Conservation (phyloP, 2,888 invertebrate species). For the Gastrophysa polygoni region DNA sequence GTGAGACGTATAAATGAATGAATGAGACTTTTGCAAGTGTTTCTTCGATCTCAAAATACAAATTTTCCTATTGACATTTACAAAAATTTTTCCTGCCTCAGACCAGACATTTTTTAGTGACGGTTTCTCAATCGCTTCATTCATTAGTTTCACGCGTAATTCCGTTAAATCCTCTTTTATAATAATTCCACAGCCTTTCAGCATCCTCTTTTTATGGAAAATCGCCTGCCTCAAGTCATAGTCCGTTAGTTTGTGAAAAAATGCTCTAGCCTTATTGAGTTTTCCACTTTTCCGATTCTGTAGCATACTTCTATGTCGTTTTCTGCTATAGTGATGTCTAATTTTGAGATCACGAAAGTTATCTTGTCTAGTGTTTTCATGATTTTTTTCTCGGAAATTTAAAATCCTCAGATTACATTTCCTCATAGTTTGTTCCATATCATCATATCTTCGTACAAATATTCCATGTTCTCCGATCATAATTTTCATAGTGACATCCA, state of each 20-base stretch:
- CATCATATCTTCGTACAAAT: neutral
- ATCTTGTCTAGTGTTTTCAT: neutral
- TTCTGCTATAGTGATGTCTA: neutral
- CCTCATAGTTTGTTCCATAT: neutral
- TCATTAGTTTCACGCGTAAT: constrained; percentile 2
- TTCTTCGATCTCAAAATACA: neutral
- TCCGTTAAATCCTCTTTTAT: constrained; percentile 21
- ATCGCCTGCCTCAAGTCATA: neutral
- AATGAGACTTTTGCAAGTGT: neutral
- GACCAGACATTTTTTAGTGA: constrained; percentile 16
- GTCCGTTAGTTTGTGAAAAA: constrained; percentile 4
- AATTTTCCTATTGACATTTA: constrained; percentile 1
- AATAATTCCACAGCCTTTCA: constrained; percentile 16
- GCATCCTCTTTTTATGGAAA: constrained; percentile 13
- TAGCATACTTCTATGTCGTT: neutral
- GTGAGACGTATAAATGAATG: too few species aligned
- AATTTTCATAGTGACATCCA: neutral
- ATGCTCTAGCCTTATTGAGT: neutral
- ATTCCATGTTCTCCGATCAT: neutral
- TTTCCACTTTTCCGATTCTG: neutral
- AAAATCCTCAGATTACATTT: constrained; percentile 1
- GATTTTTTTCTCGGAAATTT: neutral
- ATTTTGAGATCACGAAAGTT: neutral
- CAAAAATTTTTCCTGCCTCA: constrained; percentile 8
- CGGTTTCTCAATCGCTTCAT: neutral